Percentiles rank a stretch among this genome's conserved stretches.
These are phyloP conservation scores for Neoniphon sammara DNA, from an alignment of 2,797 vertebrate genomes.

Conservation along the genomic window DNA sequence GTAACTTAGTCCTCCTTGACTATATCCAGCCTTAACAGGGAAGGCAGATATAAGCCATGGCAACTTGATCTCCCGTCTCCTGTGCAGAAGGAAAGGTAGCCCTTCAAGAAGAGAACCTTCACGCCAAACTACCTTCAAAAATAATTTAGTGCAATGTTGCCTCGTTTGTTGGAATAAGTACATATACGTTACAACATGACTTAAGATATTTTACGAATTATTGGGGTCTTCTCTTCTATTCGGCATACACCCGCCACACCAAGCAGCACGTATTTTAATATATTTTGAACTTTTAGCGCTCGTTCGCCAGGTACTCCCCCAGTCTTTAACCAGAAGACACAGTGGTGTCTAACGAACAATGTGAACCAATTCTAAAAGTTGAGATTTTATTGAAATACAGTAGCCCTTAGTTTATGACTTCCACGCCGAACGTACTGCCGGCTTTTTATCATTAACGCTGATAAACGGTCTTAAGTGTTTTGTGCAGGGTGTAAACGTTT, in stretches of 20 bases:
- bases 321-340: rapidly evolving
- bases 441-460: rapidly evolving
- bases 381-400: neutral
- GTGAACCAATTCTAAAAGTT: neutral
- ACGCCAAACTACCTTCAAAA: neutral
- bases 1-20: neutral
- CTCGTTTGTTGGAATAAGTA: rapidly evolving
- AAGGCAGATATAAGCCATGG: slow-evolving; percentile 11
- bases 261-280: rapidly evolving
- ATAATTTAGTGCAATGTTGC: rapidly evolving
- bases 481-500: rapidly evolving
- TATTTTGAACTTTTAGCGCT: neutral
- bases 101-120: neutral
- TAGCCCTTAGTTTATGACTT: rapidly evolving
- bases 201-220: rapidly evolving
- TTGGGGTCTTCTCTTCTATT: rapidly evolving
- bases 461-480: rapidly evolving
- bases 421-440: neutral
- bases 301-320: neutral
- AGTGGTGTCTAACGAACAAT: rapidly evolving
- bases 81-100: neutral
- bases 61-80: slow-evolving; percentile 38
- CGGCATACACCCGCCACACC: neutral
- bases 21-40: neutral
- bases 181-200: too few relatives aligned